Conservation (phyloP, 2,113 vertebrate genomes). For the Dolichotis patagonum region DNA sequence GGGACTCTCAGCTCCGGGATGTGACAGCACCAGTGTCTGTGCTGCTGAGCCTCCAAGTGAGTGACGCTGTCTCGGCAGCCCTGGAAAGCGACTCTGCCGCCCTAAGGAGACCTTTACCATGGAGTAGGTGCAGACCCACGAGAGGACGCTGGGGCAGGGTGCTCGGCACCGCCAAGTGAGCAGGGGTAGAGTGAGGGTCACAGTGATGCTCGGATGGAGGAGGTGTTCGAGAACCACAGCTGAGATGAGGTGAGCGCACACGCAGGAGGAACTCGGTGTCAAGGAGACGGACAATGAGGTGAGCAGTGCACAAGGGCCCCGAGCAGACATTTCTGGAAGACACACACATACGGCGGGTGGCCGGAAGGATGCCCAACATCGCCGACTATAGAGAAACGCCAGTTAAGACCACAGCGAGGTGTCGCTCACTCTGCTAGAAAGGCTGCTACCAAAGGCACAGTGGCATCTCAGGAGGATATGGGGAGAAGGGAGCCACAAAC, state of each 20-base stretch:
- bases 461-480: background rate
- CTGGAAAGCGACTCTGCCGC: no score
- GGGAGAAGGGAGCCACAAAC: background rate
- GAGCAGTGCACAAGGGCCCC: background rate
- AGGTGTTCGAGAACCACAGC: background rate
- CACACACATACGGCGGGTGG: no score
- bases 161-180: background rate
- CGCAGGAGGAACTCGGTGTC: rapidly evolving
- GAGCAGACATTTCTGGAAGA: background rate
- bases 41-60: background rate
- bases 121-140: background rate
- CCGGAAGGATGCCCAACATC: no score
- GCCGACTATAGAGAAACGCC: background rate
- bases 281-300: background rate
- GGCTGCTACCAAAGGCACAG: background rate
- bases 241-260: rapidly evolving
- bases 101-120: background rate
- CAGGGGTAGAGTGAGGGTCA: background rate
- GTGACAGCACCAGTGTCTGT: no score
- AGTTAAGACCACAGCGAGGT: background rate
- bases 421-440: no score
- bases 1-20: no score
- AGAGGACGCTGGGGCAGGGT: background rate
- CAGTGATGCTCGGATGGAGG: no score
- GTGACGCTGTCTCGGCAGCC: background rate